Conservation (phyloP, 2,888 invertebrate genomes). For the Axea sp. region DNA sequence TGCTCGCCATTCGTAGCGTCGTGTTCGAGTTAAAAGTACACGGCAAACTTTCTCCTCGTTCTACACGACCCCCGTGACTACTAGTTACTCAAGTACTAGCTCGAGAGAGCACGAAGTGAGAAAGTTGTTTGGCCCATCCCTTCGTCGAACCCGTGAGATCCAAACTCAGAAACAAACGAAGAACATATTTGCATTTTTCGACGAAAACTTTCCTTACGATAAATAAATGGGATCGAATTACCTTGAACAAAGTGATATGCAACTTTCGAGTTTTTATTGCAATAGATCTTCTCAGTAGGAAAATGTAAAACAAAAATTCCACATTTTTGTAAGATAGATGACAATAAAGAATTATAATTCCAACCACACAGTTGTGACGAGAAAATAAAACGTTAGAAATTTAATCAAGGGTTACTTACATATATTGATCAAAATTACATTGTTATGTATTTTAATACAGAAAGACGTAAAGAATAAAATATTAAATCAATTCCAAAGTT, state of each 20-base stretch:
- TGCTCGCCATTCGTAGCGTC: conserved; percentile 57
- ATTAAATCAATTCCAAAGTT: no score
- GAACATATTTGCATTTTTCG: conserved; percentile 53
- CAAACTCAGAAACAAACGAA: conserved; percentile 53
- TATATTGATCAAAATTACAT: no score
- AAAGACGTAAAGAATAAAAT: no score
- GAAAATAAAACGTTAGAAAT: no score
- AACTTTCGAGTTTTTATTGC: conserved; percentile 7
- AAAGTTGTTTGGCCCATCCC: conserved; percentile 53
- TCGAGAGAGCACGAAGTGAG: conserved; percentile 58
- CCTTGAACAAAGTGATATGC: conserved; percentile 5
- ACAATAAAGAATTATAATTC: no score
- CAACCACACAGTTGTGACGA: no score
- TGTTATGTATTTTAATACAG: no score
- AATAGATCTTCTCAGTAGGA: background rate
- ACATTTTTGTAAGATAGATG: no score
- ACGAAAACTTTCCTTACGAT: conserved; percentile 41
- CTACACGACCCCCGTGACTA: conserved; percentile 61
- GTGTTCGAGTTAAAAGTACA: conserved; percentile 61
- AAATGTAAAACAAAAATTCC: no score
- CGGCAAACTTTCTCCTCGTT: conserved; percentile 61
- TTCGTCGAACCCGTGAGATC: conserved; percentile 29
- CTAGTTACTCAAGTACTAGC: conserved; percentile 58
- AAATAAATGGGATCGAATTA: conserved; percentile 27
- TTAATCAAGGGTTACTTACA: no score